A percentile compares a stretch with the other conserved stretches of the same genome.
Conservation (phyloP, 2,888 invertebrate genomes). For the Clepsis dumicolana region DNA sequence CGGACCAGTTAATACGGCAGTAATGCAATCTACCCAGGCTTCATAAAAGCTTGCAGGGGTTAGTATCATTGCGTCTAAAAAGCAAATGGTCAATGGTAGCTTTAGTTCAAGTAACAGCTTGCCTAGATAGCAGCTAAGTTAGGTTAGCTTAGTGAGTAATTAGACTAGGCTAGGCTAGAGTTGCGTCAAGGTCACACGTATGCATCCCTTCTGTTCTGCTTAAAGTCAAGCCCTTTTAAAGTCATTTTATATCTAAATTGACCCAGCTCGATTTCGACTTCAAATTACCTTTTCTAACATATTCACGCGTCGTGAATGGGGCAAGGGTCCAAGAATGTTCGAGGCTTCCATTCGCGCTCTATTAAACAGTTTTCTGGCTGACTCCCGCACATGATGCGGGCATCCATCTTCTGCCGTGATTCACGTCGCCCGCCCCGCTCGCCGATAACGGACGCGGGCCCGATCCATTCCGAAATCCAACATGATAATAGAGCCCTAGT, state of each 20-base stretch:
- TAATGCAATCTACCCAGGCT: too few relatives aligned
- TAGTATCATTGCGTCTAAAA: too few relatives aligned
- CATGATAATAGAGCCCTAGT: too few relatives aligned
- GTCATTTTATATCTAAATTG: not conserved
- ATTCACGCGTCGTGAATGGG: not conserved
- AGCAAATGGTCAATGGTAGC: too few relatives aligned
- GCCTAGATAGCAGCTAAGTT: too few relatives aligned
- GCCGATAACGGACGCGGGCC: not conserved
- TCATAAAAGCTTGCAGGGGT: too few relatives aligned
- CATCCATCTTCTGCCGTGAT: conserved; percentile 3
- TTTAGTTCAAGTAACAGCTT: too few relatives aligned
- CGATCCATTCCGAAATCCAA: not conserved
- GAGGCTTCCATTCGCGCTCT: not conserved
- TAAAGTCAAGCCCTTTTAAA: not conserved
- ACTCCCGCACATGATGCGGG: conserved; percentile 3
- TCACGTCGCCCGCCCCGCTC: not conserved
- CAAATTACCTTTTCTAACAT: not conserved
- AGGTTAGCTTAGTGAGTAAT: too few relatives aligned
- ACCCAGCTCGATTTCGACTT: not conserved
- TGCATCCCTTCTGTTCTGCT: too few relatives aligned
- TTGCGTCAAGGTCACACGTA: too few relatives aligned
- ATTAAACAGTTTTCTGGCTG: not conserved
- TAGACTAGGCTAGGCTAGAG: too few relatives aligned
- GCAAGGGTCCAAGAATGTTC: not conserved
- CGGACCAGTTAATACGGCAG: not conserved